These are phyloP conservation scores for Tupaia chinensis DNA, from an alignment of 2,113 vertebrate species.

Conservation along the genomic window DNA sequence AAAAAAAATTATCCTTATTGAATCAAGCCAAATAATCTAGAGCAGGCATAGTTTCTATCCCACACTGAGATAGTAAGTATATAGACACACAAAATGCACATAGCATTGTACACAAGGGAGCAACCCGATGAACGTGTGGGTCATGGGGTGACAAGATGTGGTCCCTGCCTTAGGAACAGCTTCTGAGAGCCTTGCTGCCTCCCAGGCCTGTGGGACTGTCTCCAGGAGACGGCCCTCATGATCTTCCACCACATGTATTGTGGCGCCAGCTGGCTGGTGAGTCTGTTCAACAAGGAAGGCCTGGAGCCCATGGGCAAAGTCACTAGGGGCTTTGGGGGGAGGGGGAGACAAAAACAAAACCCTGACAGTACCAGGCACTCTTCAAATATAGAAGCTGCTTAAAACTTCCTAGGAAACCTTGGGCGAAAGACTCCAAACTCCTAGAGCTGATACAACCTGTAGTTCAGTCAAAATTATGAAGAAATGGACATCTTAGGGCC, in stretches of 20 bases:
- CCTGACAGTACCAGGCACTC: background rate
- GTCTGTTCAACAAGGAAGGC: conserved; percentile 55
- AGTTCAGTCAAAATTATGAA: conserved; percentile 19
- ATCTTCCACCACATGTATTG: conserved; percentile 13
- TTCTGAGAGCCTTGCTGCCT: conserved; percentile 43
- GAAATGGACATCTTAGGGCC: background rate
- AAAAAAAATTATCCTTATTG: background rate
- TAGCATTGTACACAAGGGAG: background rate
- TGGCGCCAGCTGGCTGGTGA: conserved; percentile 51
- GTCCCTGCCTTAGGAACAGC: conserved; percentile 23
- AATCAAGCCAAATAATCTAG: background rate
- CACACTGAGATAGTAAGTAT: background rate
- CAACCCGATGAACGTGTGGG: background rate
- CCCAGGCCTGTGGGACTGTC: conserved; percentile 49
- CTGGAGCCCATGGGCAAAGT: background rate
- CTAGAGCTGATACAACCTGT: background rate
- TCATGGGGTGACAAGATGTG: background rate
- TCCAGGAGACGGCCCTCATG: conserved; percentile 54
- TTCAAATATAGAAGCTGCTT: conserved; percentile 12
- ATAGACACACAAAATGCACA: background rate
- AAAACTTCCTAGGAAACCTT: background rate
- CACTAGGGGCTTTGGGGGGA: background rate
- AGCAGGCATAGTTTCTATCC: background rate
- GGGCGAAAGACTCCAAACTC: background rate
- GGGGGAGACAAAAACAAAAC: background rate